Percentiles rank a stretch among this genome's conserved stretches.
Evolutionary conservation across 2,797 vertebrate species (phyloP).

Genomic region (Melanotaenia boesemani): DNA sequence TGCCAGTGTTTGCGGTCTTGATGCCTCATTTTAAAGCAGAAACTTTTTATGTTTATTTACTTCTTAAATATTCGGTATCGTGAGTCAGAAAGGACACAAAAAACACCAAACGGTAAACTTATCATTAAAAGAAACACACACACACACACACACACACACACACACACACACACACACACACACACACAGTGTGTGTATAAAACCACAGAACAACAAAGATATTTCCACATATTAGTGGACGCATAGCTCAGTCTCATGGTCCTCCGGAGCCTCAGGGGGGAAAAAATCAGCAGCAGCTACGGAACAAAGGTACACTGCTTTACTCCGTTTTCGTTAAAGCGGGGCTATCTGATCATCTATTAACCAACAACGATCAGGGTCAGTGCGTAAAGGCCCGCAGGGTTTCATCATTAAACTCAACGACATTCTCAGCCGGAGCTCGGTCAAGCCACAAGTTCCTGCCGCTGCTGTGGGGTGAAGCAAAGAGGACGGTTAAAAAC

Average conservation of each 20-base stretch:
- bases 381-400: conserved; percentile 58
- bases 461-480: conserved; percentile 24
- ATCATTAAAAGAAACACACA: no score
- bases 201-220: not conserved
- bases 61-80: no score
- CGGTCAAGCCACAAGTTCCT: conserved; percentile 38
- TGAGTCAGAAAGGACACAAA: no score
- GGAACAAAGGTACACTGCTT: conserved; percentile 44
- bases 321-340: conserved; percentile 52
- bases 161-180: no score
- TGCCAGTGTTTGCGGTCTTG: no score
- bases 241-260: not conserved
- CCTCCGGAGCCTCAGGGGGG: conserved; percentile 31
- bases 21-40: no score
- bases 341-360: conserved; percentile 63
- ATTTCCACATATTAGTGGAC: not conserved
- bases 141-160: no score
- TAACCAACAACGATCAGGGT: conserved; percentile 77
- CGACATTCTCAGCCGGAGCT: conserved; percentile 5
- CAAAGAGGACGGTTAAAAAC: not conserved
- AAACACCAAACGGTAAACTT: no score
- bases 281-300: conserved; percentile 8
- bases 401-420: conserved; percentile 64
- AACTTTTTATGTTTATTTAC: no score
- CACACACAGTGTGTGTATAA: no score